phyloP scores from a whole-genome alignment of 64 coral and sea anemone species.

The Stichodactyla mertensii region DNA sequence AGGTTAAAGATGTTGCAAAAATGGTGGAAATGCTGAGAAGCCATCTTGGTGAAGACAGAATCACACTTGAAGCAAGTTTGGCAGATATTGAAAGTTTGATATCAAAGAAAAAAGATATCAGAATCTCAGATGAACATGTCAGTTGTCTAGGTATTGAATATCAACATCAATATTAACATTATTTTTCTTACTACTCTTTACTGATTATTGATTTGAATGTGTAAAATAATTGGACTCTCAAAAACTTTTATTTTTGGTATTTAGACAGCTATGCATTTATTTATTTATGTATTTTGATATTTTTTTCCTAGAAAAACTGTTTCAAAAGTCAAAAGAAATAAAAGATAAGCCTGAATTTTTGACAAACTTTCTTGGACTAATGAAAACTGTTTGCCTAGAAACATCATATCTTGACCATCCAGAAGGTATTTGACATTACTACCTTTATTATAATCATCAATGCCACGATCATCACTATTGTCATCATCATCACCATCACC shows the following conservation, averaged over 20 bases:
- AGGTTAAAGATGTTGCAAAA: constrained; percentile 5
- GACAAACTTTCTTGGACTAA: not conserved
- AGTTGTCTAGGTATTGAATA: constrained; percentile 2
- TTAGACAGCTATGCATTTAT: no score
- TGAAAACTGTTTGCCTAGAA: constrained; percentile 4
- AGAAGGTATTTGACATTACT: not conserved
- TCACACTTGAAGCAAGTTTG: not conserved
- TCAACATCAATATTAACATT: not conserved
- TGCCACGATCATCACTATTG: not conserved
- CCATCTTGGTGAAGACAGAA: not conserved
- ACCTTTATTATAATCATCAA: not conserved
- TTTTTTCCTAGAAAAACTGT: not conserved
- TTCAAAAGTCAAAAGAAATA: not conserved
- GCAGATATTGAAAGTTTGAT: not conserved
- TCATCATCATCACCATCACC: not conserved
- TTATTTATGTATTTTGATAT: not conserved
- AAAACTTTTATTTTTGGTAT: no score
- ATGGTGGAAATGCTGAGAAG: not conserved
- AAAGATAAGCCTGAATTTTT: not conserved
- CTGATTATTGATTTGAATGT: no score
- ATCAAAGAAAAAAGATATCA: not conserved
- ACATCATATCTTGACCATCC: not conserved
- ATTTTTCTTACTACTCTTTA: not conserved
- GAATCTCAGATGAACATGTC: constrained; percentile 2
- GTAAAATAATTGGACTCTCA: no score